phyloP scores from a whole-genome alignment of 1,140 invertebrate genomes.

The Phenacoccus solenopsis region DNA sequence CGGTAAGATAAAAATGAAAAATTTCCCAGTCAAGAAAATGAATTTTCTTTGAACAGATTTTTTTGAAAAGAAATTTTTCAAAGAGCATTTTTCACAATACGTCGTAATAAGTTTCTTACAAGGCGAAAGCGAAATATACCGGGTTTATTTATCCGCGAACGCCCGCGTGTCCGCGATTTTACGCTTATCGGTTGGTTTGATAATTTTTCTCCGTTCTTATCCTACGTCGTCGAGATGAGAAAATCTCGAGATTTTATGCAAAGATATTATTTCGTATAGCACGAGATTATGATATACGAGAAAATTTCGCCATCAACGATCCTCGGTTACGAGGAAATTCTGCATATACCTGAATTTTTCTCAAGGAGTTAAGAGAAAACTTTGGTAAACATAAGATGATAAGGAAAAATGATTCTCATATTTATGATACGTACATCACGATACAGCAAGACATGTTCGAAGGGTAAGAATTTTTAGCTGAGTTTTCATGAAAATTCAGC shows the following conservation, averaged over 20 bases:
- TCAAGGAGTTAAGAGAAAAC: too few relatives aligned
- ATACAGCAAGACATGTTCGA: too few relatives aligned
- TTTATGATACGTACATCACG: too few relatives aligned
- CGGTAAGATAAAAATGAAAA: background rate
- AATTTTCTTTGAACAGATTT: constrained; percentile 1
- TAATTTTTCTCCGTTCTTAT: background rate
- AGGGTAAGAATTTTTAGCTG: too few relatives aligned
- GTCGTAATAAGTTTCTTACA: background rate
- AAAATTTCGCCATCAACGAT: too few relatives aligned
- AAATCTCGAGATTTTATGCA: background rate
- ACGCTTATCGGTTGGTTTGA: background rate
- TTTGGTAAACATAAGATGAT: too few relatives aligned
- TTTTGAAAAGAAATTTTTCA: constrained; percentile 3
- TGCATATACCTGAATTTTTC: too few relatives aligned
- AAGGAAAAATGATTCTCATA: too few relatives aligned
- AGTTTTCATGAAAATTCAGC: too few relatives aligned
- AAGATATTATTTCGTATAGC: background rate
- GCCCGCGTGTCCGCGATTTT: background rate
- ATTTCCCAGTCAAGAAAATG: background rate
- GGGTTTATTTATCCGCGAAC: background rate
- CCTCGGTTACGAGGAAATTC: too few relatives aligned
- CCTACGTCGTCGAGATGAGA: background rate
- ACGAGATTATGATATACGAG: too few relatives aligned
- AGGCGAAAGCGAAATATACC: background rate
- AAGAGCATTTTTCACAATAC: background rate